Evolutionary conservation across 1,140 invertebrate genomes (phyloP).

Genomic region (Brachionus paranguensis): DNA sequence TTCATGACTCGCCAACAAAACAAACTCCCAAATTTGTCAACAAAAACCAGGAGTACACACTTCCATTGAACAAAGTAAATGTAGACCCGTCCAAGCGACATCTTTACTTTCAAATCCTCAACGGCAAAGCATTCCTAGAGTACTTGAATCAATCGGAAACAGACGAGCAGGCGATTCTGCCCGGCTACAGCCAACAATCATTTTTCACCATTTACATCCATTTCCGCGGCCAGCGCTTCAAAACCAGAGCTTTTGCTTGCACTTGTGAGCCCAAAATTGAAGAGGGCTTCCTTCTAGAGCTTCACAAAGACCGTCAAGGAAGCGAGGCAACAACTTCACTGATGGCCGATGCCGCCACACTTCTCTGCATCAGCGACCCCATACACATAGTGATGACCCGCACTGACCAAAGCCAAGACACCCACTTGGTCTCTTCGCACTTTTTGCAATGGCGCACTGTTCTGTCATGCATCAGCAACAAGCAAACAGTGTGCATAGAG

Average conservation of each 20-base stretch:
- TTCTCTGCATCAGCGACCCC: slow-evolving; percentile 51
- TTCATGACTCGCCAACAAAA: neutral
- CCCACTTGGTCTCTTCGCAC: slow-evolving; percentile 52
- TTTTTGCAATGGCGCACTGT: slow-evolving; percentile 53
- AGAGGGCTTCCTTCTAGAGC: slow-evolving; percentile 53
- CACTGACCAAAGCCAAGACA: slow-evolving; percentile 49
- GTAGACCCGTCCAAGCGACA: slow-evolving; percentile 20
- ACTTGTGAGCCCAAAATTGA: slow-evolving; percentile 53
- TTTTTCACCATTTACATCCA: slow-evolving; percentile 51
- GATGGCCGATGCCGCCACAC: slow-evolving; percentile 49
- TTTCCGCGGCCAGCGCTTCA: slow-evolving; percentile 53
- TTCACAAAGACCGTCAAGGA: slow-evolving; percentile 51
- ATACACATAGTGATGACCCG: slow-evolving; percentile 52
- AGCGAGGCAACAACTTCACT: slow-evolving; percentile 30
- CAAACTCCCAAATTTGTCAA: neutral
- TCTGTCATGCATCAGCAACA: slow-evolving; percentile 44
- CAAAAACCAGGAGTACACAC: neutral
- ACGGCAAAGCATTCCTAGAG: slow-evolving; percentile 33
- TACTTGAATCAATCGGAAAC: slow-evolving; percentile 29
- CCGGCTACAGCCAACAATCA: slow-evolving; percentile 40
- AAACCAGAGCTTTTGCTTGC: slow-evolving; percentile 51
- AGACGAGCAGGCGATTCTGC: neutral
- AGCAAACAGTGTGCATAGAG: slow-evolving; percentile 47
- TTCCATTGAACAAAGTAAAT: slow-evolving; percentile 13
- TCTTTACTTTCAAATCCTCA: slow-evolving; percentile 1